Conservation (phyloP, 2,797 vertebrate species). For the Karalla daura region DNA sequence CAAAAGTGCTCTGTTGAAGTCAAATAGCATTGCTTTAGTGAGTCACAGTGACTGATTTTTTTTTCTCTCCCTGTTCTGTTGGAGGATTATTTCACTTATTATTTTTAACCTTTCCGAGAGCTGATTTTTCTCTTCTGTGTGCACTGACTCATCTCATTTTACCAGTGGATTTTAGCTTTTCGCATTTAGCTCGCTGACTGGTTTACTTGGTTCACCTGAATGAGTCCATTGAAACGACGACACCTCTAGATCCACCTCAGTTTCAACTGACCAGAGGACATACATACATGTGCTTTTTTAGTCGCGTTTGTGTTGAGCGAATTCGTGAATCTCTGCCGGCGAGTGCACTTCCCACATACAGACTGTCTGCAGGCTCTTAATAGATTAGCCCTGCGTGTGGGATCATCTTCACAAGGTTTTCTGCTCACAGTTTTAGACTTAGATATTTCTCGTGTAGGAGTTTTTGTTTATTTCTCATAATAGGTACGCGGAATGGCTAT, state of each 20-base stretch:
- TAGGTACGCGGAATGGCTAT: constrained; percentile 34
- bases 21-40: too few relatives aligned
- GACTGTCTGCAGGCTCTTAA: constrained; percentile 62
- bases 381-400: constrained; percentile 54
- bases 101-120: too few relatives aligned
- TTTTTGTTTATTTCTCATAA: constrained; percentile 66
- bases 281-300: neutral
- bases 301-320: constrained; percentile 16
- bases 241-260: neutral
- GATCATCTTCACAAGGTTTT: constrained; percentile 50
- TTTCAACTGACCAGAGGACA: neutral
- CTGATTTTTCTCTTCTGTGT: too few relatives aligned
- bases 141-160: too few relatives aligned
- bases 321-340: constrained; percentile 34
- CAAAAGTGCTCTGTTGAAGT: too few relatives aligned
- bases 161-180: too few relatives aligned
- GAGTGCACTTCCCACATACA: constrained; percentile 60
- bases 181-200: neutral
- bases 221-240: neutral
- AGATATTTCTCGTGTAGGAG: constrained; percentile 55
- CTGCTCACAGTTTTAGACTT: constrained; percentile 30
- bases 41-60: too few relatives aligned
- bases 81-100: too few relatives aligned
- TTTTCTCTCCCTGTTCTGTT: too few relatives aligned
- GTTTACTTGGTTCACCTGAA: too few relatives aligned